Evolutionary conservation across 2,797 vertebrate species (phyloP).

Genomic region (Luscinia megarhynchos): DNA sequence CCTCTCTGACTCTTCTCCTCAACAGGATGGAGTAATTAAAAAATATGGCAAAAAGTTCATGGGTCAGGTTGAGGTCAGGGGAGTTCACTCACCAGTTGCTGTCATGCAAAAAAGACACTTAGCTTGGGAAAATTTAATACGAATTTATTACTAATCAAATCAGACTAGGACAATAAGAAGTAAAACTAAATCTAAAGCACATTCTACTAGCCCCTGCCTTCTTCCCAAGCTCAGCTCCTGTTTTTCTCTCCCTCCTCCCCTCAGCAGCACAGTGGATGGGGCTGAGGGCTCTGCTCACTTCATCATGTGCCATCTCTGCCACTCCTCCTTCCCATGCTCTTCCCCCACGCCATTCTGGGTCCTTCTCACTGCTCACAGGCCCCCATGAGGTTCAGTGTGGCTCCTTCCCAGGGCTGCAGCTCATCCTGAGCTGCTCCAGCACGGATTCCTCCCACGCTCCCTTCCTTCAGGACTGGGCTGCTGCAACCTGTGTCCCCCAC

Average conservation of each 20-base stretch:
- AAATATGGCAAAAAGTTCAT: background rate
- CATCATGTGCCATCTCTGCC: fast-evolving
- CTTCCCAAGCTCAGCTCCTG: background rate
- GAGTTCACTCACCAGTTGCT: background rate
- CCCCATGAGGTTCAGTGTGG: too few relatives aligned
- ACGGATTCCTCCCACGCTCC: too few relatives aligned
- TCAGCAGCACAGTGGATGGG: fast-evolving
- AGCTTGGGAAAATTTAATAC: background rate
- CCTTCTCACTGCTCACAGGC: background rate
- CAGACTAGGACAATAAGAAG: background rate
- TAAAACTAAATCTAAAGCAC: background rate
- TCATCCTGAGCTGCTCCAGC: background rate
- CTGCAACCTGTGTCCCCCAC: fast-evolving
- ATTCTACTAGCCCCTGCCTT: background rate
- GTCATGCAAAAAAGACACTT: background rate
- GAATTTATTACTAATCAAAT: background rate
- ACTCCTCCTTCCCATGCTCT: background rate
- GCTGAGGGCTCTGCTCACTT: background rate
- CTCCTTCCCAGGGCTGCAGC: background rate
- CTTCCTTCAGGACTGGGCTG: background rate
- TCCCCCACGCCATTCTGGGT: background rate
- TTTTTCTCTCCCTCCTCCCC: background rate
- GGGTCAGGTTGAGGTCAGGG: background rate
- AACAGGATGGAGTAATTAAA: background rate
- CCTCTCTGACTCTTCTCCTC: background rate